Conservation (phyloP, 2,888 invertebrate species). For the Dromius quadrimaculatus region DNA sequence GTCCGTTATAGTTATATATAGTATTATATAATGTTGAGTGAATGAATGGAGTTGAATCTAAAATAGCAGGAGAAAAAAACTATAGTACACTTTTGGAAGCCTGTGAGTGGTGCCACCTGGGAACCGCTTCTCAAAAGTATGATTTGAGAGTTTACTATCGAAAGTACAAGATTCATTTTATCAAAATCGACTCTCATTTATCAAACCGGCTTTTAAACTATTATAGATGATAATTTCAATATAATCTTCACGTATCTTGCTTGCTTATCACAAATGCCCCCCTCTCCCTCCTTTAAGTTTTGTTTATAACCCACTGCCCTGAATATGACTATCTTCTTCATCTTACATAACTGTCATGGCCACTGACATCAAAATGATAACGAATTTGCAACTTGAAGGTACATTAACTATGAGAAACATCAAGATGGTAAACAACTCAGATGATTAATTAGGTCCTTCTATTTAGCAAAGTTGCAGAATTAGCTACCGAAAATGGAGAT, state of each 20-base stretch:
- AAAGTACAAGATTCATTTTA: neutral
- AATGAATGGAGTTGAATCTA: neutral
- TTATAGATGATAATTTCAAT: too few species aligned
- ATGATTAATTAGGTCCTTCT: slow-evolving; percentile 44
- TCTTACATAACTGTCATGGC: neutral
- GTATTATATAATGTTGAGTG: neutral
- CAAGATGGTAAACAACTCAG: slow-evolving; percentile 33
- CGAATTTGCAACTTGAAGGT: slow-evolving; percentile 50
- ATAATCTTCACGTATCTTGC: neutral
- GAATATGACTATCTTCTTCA: neutral
- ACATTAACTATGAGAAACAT: slow-evolving; percentile 46
- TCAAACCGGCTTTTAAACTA: too few species aligned
- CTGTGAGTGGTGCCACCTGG: too few species aligned
- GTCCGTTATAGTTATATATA: too few species aligned
- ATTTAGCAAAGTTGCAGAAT: slow-evolving; percentile 6
- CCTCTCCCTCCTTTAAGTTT: neutral
- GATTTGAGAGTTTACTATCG: neutral
- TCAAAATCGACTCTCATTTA: too few species aligned
- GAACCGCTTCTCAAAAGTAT: too few species aligned
- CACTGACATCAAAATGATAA: slow-evolving; percentile 47
- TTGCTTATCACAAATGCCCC: neutral
- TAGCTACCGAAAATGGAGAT: too few species aligned
- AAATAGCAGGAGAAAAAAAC: too few species aligned
- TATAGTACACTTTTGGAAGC: too few species aligned
- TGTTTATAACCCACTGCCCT: neutral